A percentile compares a stretch with the other conserved stretches of the same genome.
phyloP scores from a whole-genome alignment of 2,888 invertebrate genomes.

The Archips crataeganus region DNA sequence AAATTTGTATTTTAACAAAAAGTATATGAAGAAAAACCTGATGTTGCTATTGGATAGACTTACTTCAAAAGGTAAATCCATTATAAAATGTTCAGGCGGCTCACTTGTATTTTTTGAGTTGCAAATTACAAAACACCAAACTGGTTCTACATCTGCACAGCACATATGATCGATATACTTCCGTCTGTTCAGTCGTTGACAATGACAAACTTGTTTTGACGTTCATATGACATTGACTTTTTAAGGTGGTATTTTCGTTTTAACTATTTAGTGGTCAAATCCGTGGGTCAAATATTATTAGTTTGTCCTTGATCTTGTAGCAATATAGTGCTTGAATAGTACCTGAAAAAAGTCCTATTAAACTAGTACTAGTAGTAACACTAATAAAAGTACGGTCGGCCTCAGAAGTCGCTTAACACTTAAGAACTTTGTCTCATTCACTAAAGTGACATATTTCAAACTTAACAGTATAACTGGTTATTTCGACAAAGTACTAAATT shows the following conservation, averaged over 20 bases:
- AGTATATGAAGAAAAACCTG: background rate
- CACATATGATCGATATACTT: conserved; percentile 40
- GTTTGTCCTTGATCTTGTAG: too few species aligned
- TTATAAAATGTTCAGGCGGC: conserved; percentile 45
- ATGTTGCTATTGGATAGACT: conserved; percentile 11
- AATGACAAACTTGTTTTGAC: conserved; percentile 37
- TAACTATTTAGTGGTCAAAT: background rate
- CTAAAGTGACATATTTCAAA: too few species aligned
- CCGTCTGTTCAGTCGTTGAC: conserved; percentile 37
- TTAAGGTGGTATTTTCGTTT: conserved; percentile 24
- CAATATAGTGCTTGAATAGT: too few species aligned
- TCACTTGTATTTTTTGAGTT: conserved; percentile 20
- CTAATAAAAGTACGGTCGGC: too few species aligned
- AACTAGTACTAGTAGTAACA: too few species aligned
- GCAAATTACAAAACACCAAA: conserved; percentile 9
- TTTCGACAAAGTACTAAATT: too few species aligned
- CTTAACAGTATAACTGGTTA: too few species aligned
- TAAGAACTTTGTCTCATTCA: too few species aligned
- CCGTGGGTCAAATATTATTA: too few species aligned
- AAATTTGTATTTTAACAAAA: background rate
- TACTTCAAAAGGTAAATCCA: conserved; percentile 79
- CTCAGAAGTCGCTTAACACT: too few species aligned
- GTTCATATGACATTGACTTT: conserved; percentile 36
- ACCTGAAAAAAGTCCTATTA: too few species aligned
- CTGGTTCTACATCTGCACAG: conserved; percentile 17